A percentile compares a stretch with the other conserved stretches of the same genome.
These are phyloP conservation scores for Tragelaphus imberbis DNA, from an alignment of 2,113 vertebrate genomes.

Conservation along the genomic window DNA sequence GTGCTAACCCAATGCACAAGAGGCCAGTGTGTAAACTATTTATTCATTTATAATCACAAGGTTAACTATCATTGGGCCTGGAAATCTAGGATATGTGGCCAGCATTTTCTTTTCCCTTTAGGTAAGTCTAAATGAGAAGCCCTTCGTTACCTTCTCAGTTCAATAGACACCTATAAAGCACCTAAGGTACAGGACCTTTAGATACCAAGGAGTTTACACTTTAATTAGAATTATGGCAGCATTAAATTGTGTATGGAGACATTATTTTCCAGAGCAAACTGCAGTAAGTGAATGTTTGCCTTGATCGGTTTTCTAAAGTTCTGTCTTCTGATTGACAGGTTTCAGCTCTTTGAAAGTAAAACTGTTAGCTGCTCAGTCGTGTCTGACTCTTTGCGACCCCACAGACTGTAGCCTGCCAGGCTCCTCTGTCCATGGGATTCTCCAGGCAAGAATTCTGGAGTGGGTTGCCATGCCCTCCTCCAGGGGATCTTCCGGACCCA, in stretches of 20 bases:
- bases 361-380: not conserved
- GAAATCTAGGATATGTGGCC: not conserved
- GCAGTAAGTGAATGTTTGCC: not conserved
- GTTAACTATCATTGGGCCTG: not conserved
- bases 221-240: not conserved
- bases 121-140: not conserved
- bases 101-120: not conserved
- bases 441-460: not conserved
- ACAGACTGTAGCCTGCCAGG: not conserved
- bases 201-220: not conserved
- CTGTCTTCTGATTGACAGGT: not conserved
- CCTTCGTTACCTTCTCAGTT: not conserved
- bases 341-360: not conserved
- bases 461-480: not conserved
- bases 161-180: not conserved
- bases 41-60: slow-evolving; percentile 8
- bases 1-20: not conserved
- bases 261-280: slow-evolving; percentile 11
- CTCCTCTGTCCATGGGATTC: not conserved
- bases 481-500: not conserved
- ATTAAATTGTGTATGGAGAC: not conserved
- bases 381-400: not conserved
- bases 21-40: not conserved
- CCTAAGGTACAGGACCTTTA: not conserved
- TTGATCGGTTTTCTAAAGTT: not conserved